Conservation (phyloP, 2,888 invertebrate genomes). For the Andrena haemorrhoa region DNA sequence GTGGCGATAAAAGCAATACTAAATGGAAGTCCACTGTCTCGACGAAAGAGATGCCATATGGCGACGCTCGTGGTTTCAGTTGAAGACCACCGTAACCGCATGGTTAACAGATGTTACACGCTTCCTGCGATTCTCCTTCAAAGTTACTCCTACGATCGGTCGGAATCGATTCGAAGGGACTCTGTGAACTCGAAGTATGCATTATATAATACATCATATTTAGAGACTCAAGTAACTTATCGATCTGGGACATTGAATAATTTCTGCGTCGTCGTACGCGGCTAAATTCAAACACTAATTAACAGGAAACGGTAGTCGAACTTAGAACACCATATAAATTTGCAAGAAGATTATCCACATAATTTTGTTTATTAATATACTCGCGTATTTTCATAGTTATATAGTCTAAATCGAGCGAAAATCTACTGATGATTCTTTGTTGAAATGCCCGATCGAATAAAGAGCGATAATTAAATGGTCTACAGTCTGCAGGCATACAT, state of each 20-base stretch:
- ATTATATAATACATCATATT: background rate
- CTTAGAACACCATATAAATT: too few relatives aligned
- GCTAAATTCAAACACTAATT: too few relatives aligned
- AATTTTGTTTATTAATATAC: too few relatives aligned
- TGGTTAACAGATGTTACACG: constrained; percentile 43
- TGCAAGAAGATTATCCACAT: too few relatives aligned
- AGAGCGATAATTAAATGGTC: too few relatives aligned
- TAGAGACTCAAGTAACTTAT: too few relatives aligned
- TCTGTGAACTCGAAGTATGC: background rate
- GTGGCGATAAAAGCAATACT: constrained; percentile 6
- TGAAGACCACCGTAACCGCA: constrained; percentile 31
- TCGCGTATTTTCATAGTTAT: too few relatives aligned
- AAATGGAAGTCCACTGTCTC: constrained; percentile 18
- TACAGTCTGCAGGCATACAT: background rate
- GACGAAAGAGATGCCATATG: constrained; percentile 32
- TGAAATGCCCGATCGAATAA: too few relatives aligned
- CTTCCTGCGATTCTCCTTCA: constrained; percentile 12
- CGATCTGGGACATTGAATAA: background rate
- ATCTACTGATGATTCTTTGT: too few relatives aligned
- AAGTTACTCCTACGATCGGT: background rate
- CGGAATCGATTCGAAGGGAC: background rate
- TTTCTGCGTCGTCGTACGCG: background rate
- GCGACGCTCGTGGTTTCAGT: constrained; percentile 30
- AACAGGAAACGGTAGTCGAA: too few relatives aligned
- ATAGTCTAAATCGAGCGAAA: too few relatives aligned